Percentiles rank a stretch among this genome's conserved stretches.
phyloP scores from a whole-genome alignment of 2,113 vertebrate species.

The Kryptolebias marmoratus region DNA sequence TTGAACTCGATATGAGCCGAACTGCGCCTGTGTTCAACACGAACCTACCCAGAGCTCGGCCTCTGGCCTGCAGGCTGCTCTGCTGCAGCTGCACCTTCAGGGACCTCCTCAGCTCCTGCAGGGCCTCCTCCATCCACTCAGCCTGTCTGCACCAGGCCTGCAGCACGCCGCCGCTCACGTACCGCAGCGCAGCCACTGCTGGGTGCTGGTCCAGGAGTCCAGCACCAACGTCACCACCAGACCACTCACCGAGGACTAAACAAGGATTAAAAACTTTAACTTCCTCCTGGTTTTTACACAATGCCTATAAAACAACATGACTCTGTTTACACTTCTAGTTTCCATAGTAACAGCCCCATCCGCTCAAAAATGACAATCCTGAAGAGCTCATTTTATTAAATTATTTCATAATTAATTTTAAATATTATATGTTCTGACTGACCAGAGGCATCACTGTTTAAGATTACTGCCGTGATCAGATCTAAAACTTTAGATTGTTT shows the following conservation, averaged over 20 bases:
- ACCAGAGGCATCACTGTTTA: too few relatives aligned
- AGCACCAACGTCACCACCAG: constrained; percentile 25
- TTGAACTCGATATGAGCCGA: background rate
- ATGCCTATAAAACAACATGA: background rate
- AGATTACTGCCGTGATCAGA: too few relatives aligned
- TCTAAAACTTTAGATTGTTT: too few relatives aligned
- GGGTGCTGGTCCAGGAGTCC: background rate
- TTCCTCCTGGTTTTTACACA: too few relatives aligned
- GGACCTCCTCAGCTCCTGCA: constrained; percentile 72
- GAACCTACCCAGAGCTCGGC: constrained; percentile 81
- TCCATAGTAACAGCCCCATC: background rate
- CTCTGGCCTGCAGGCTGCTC: constrained; percentile 71
- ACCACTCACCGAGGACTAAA: constrained; percentile 88
- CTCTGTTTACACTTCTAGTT: background rate
- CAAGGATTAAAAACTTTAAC: background rate
- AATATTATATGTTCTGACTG: background rate
- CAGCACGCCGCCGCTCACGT: constrained; percentile 78
- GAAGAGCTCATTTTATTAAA: background rate
- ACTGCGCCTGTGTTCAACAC: background rate
- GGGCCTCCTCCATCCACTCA: constrained; percentile 80
- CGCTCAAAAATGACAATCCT: too few relatives aligned
- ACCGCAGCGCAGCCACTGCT: constrained; percentile 64
- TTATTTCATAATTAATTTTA: background rate
- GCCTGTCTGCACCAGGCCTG: constrained; percentile 82
- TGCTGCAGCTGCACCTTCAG: constrained; percentile 70